These are phyloP conservation scores for Ursus arctos DNA, from an alignment of 2,113 vertebrate species.

Conservation along the genomic window DNA sequence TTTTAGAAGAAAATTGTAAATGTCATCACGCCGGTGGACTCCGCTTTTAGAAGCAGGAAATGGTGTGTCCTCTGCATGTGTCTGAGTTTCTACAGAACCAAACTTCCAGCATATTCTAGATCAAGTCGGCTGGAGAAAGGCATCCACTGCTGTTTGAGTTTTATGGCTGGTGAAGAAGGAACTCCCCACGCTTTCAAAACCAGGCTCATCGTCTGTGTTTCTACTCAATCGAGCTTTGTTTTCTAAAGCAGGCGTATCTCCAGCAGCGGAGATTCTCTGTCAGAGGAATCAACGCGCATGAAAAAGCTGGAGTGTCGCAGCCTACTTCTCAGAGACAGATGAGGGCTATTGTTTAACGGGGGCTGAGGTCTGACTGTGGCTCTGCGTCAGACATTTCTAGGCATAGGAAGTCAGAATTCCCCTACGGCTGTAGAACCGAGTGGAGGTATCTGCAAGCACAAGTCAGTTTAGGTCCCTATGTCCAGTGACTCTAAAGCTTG, in stretches of 20 bases:
- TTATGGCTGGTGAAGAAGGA: slow-evolving; percentile 96
- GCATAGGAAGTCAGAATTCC: slow-evolving; percentile 90
- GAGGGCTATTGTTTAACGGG: slow-evolving; percentile 91
- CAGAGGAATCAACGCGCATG: slow-evolving; percentile 94
- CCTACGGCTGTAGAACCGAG: slow-evolving; percentile 88
- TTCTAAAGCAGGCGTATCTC: slow-evolving; percentile 80
- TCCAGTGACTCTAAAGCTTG: slow-evolving; percentile 93
- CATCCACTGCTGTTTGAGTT: slow-evolving; percentile 96
- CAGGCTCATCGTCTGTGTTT: slow-evolving; percentile 94
- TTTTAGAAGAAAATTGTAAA: not conserved
- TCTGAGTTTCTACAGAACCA: slow-evolving; percentile 98
- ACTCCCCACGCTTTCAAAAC: slow-evolving; percentile 91
- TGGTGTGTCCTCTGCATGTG: slow-evolving; percentile 90
- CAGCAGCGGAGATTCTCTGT: slow-evolving; percentile 86
- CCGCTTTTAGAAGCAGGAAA: slow-evolving; percentile 89
- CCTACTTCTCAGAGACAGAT: slow-evolving; percentile 92
- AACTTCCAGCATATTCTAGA: slow-evolving; percentile 95
- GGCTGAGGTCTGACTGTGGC: slow-evolving; percentile 96
- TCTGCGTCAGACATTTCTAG: slow-evolving; percentile 95
- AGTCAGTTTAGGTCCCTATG: slow-evolving; percentile 96
- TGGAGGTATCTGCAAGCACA: slow-evolving; percentile 92
- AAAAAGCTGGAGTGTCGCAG: slow-evolving; percentile 95
- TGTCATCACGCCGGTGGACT: slow-evolving; percentile 76
- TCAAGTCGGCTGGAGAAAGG: slow-evolving; percentile 94
- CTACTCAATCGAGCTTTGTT: slow-evolving; percentile 90